phyloP scores from a whole-genome alignment of 2,113 vertebrate species.

The Bubalus kerabau region DNA sequence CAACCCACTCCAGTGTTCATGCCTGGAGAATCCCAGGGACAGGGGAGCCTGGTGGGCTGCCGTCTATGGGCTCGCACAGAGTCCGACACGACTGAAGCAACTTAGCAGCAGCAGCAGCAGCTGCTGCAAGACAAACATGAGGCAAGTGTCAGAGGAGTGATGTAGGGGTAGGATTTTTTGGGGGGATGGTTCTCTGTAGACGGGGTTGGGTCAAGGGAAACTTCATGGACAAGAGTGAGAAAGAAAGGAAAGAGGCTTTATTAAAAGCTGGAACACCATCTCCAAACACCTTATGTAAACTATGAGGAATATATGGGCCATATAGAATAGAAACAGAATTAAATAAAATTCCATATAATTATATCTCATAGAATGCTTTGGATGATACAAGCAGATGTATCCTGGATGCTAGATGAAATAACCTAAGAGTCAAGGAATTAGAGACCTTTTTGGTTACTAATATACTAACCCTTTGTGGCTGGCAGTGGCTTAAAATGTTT shows the following conservation, averaged over 20 bases:
- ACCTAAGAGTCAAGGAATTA: background rate
- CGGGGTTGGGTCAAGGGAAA: background rate
- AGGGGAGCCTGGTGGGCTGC: no score
- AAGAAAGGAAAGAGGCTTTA: background rate
- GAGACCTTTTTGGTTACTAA: constrained; percentile 51
- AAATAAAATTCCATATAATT: background rate
- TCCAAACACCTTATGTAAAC: background rate
- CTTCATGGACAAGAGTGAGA: background rate
- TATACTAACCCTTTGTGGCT: constrained; percentile 1
- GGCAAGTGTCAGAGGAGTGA: background rate
- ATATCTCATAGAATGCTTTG: background rate
- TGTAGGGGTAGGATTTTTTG: background rate
- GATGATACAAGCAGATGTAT: background rate
- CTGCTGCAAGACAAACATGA: background rate
- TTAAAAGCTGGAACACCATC: background rate
- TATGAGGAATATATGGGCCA: background rate
- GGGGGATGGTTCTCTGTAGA: accelerated
- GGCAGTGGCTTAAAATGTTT: constrained; percentile 25
- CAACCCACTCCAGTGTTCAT: no score
- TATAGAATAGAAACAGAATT: background rate
- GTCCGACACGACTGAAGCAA: no score
- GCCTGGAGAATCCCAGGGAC: no score
- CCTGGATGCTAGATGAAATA: constrained; percentile 26
- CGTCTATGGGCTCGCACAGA: no score
- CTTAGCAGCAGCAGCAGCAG: no score